Evolutionary conservation across 2,797 vertebrate genomes (phyloP).

Genomic region (Alosa sapidissima): DNA sequence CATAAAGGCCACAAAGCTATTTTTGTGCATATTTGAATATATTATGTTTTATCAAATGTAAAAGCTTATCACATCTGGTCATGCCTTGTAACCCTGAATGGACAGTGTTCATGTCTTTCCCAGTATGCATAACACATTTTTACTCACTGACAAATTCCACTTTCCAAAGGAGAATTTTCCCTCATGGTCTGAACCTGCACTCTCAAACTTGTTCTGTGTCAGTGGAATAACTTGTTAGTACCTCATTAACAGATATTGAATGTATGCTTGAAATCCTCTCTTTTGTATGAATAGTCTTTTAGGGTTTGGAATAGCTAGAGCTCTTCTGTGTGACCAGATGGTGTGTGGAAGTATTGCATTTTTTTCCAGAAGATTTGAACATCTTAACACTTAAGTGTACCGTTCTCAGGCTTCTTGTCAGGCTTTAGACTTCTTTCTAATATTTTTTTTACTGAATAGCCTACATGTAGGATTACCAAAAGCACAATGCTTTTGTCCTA

Average conservation of each 20-base stretch:
- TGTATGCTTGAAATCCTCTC: constrained; percentile 78
- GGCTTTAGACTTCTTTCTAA: constrained; percentile 16
- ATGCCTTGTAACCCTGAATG: background rate
- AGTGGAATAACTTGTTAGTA: constrained; percentile 81
- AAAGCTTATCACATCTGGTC: background rate
- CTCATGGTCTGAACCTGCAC: constrained; percentile 62
- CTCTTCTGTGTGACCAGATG: constrained; percentile 6
- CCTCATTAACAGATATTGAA: constrained; percentile 89
- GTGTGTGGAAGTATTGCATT: background rate
- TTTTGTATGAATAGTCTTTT: constrained; percentile 46
- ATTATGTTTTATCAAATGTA: background rate
- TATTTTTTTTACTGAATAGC: background rate
- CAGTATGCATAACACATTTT: background rate
- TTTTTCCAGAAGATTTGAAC: constrained; percentile 28
- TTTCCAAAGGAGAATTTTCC: constrained; percentile 72
- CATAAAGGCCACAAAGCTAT: background rate
- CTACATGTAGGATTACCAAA: constrained; percentile 33
- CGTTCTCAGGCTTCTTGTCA: constrained; percentile 69
- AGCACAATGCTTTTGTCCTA: constrained; percentile 59
- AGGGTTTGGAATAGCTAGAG: constrained; percentile 71
- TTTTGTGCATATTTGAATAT: background rate
- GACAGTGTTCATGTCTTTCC: background rate
- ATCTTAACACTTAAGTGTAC: constrained; percentile 46
- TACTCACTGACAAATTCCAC: constrained; percentile 61
- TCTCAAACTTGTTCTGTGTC: constrained; percentile 75